Evolutionary conservation across 2,797 vertebrate species (phyloP), one percentile per base, ranked within the genome.

Genomic region (Vultur gryphus): DNA sequence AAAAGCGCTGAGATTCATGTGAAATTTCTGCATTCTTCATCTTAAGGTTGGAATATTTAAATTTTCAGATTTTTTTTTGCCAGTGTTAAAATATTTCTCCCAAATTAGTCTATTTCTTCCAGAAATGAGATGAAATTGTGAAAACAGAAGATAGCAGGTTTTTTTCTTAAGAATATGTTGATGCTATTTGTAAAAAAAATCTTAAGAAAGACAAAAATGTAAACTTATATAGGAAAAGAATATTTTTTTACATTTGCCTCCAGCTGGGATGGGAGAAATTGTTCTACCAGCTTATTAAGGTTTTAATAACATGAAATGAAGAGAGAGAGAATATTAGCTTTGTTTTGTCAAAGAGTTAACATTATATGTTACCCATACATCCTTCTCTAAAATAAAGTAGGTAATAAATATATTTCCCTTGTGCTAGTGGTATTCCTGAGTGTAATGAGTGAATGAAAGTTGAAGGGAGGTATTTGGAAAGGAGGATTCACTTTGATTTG

Each of bases 121-220:
- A 75, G 29, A 55, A 64, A 24, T 67, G 3, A 67, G 9, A 33
- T 67, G 19, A 65, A 84, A 66, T 55, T 51, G 52, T 44, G n/a
- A 52, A 76, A 90, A 52, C 10, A 59, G n/a, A 61, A 84, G 87
- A 65, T 28, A 65, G 3, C 5, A 31, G 6, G 0, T 9, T 64
- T 64, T 82, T 2, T 37, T 41, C 13, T 12, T 9, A 81, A 57
- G 19, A 79, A 18, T 23, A 35, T 52, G 8, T 55, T 72, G 28
- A 79, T 39, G 10, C 4, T 55, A n/a, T 57, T 19, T 48, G 7
- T 17, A 18, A 55, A 33, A 33, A 65, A 26, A 28, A 5, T 1
- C 9, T 39, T 2, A 25, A 70, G 15, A 43, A 69, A 73, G 15
- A 28, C 3, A 37, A 72, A 88, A 39, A 1, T 0, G 0, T 29